Base-by-base conservation (phyloP, 2,888 invertebrate genomes). In the Acronicta alni region DNA sequence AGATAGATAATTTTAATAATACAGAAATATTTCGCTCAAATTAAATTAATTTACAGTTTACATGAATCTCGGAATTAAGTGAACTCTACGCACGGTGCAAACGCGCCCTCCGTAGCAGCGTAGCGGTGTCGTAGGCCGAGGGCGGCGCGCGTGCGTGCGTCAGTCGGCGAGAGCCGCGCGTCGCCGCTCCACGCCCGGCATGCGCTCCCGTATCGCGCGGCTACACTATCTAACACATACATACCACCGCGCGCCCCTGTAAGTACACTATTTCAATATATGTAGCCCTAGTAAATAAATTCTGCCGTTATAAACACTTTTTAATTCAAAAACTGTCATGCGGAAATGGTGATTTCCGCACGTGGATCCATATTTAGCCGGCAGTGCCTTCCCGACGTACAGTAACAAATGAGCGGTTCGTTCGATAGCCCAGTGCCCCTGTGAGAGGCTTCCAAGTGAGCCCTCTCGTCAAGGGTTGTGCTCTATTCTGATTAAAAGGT, bases 381-480 rank as follows among this genome's bases (percentile, higher is more conserved):
- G 83, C 79, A 79, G 73, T 80, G 85, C 85, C 79, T 87, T 81
- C 77, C 77, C 85, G 85, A 88, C 89, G 89, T 90, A 89, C 86
- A 73, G 83, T 88, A 87, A 90, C 89, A 91, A 91, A 91, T 91
- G 90, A 91, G 86, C 87, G 90, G 85, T 88, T 85, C 91, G 92
- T 92, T 93, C 93, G 89, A 93, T 93, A 94, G 92, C 93, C 93
- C 92, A 93, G 89, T 94, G 93, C 93, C 93, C 93, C 93, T 93
- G 90, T 93, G 86, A 93, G 89, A 89, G 88, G 84, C 84, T 88
- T 87, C 84, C 83, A 84, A 89, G 87, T 72, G 75, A 77, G 71
- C 75, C 71, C 77, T 77, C 72, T 46, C 62, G 80, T 89, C 85
- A 92, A 92, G 92, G 92, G 91, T 91, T 90, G 88, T 84, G 83